A percentile compares a stretch with the other conserved stretches of the same genome.
These are phyloP conservation scores for Enteromius thamalakanensis DNA, from an alignment of 2,797 vertebrate genomes.

Conservation along the genomic window DNA sequence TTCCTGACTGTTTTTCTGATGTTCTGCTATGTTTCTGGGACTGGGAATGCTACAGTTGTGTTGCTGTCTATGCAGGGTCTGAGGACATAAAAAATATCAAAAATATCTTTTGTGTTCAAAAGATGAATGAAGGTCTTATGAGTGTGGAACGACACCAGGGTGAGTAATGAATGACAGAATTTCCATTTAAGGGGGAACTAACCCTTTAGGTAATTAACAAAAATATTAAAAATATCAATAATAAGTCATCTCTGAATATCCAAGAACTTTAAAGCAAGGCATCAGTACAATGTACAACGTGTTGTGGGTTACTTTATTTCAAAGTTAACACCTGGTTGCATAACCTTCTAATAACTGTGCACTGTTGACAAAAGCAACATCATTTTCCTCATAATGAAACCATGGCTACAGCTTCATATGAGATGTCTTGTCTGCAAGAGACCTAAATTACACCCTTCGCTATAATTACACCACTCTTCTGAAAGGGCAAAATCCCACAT, in stretches of 20 bases:
- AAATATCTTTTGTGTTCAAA: too few relatives aligned
- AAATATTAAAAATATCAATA: background rate
- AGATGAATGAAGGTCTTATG: too few relatives aligned
- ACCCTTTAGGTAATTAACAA: background rate
- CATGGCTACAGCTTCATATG: constrained; percentile 4
- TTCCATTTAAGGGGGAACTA: background rate
- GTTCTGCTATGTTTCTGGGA: too few relatives aligned
- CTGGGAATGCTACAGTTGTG: too few relatives aligned
- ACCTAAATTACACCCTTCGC: background rate
- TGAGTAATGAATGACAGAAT: background rate
- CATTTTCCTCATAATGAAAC: background rate
- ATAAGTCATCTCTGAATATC: background rate
- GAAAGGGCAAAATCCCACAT: constrained; percentile 20
- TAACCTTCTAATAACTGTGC: constrained; percentile 14
- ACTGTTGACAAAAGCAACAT: constrained; percentile 25
- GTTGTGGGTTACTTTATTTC: constrained; percentile 26
- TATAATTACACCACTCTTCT: background rate
- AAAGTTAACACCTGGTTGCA: constrained; percentile 43
- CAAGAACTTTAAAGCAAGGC: background rate
- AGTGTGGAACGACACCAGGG: background rate
- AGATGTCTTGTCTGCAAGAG: constrained; percentile 18
- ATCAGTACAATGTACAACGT: background rate
- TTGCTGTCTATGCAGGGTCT: too few relatives aligned
- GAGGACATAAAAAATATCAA: too few relatives aligned
- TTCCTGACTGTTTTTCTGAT: too few relatives aligned